phyloP scores from a whole-genome alignment of 2,888 invertebrate species.

The Oscheius sp. region DNA sequence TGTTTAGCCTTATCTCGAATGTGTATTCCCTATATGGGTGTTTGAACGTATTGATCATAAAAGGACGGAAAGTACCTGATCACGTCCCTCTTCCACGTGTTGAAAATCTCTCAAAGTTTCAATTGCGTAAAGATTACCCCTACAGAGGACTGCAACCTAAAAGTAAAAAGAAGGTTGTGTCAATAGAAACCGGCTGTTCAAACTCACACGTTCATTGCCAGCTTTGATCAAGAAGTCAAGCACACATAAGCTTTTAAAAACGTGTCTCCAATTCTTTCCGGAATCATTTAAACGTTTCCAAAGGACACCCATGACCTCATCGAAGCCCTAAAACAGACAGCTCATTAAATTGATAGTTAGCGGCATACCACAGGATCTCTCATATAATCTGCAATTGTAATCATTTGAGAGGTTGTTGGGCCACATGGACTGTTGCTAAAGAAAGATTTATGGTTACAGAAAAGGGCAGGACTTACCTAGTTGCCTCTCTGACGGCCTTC shows the following conservation, averaged over 20 bases:
- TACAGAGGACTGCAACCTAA: slow-evolving; percentile 90
- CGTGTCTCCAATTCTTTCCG: slow-evolving; percentile 99
- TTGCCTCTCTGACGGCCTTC: slow-evolving; percentile 22
- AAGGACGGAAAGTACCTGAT: slow-evolving; percentile 79
- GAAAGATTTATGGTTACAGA: not conserved
- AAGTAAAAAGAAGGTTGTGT: slow-evolving; percentile 6
- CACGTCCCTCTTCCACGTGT: slow-evolving; percentile 96
- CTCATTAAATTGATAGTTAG: not conserved
- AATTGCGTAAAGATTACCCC: slow-evolving; percentile 98
- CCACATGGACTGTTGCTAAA: slow-evolving; percentile 98
- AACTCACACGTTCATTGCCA: slow-evolving; percentile 87
- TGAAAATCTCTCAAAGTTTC: slow-evolving; percentile 94
- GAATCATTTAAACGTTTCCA: slow-evolving; percentile 99
- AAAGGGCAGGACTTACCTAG: not conserved
- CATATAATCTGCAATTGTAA: slow-evolving; percentile 97
- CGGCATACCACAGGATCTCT: slow-evolving; percentile 88
- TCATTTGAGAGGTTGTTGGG: slow-evolving; percentile 91
- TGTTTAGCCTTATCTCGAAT: slow-evolving; percentile 86
- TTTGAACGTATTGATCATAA: not conserved
- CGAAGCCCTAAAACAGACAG: slow-evolving; percentile 81
- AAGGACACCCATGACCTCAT: slow-evolving; percentile 99
- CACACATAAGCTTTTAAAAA: slow-evolving; percentile 94
- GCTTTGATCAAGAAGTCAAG: slow-evolving; percentile 98
- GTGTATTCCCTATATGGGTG: slow-evolving; percentile 44
- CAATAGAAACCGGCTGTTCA: slow-evolving; percentile 22